Base-by-base conservation (phyloP, 2,797 vertebrate genomes). In the Pseudochirops cupreus region DNA sequence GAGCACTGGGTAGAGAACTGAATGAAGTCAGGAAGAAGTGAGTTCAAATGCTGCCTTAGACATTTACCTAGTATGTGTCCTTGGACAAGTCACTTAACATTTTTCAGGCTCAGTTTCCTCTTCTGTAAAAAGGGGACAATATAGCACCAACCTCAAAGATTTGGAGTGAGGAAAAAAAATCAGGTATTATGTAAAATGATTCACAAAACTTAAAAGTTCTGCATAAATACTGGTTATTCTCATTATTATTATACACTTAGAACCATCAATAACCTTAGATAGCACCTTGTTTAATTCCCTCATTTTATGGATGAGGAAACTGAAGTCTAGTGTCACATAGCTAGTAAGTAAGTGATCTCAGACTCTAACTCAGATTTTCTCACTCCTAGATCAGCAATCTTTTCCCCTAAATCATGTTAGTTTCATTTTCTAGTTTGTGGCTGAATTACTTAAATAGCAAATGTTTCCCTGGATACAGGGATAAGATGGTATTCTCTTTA, bases 361-460 rank as follows among this genome's bases (percentile, higher is more conserved):
- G n/a, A 82, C 2, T 24, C n/a, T 39, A 74, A 74, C 18, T 82
- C 18, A 82, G 18, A 39, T 82, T 46, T 39, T 39, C 67, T 46
- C n/a, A 82, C 5, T 24, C 18, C 18, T 74, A 74, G 6, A 74
- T 74, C n/a, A 74, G 33, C n/a, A 82, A 39, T 39, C 67, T 39
- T 82, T 54, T 39, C 67, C 67, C n/a, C 67, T 21, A 82, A 82
- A 82, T 24, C n/a, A 82, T 46, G 6, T 39, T 46, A 82, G n/a
- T 82, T 82, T 82, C 18, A 82, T 82, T 82, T 82, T 82, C 67
- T 82, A 82, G n/a, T 82, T 82, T 87, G 24, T 87, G 74, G 74
- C 74, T 11, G 3, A 87, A 24, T 87, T 87, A 87, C 74, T n/a
- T n/a, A 26, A 87, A 26, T 46, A 46, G 39, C 74, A 26, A 87